A percentile compares a stretch with the other conserved stretches of the same genome.
Evolutionary conservation across 2,888 invertebrate genomes (phyloP).

Genomic region (Halocaridina rubra): DNA sequence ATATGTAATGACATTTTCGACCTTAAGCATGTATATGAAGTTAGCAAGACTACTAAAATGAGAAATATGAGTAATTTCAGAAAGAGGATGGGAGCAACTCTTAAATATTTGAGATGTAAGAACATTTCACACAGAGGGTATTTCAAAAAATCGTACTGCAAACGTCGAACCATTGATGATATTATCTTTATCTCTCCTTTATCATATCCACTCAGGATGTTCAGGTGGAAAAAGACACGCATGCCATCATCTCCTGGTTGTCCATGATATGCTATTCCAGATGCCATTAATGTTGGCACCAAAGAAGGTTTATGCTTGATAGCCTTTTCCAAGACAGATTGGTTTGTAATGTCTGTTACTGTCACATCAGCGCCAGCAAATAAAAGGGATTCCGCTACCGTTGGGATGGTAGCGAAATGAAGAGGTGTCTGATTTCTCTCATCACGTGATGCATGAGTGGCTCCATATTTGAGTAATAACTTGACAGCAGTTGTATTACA

Average conservation of each 20-base stretch:
- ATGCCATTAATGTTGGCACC: background rate
- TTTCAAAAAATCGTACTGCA: background rate
- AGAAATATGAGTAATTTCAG: background rate
- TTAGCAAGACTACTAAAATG: background rate
- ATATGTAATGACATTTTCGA: background rate
- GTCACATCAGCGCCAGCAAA: conserved; percentile 6
- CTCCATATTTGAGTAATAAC: background rate
- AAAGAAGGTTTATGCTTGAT: background rate
- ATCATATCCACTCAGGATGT: background rate
- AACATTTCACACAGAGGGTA: conserved; percentile 9
- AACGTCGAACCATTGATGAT: background rate
- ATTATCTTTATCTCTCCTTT: background rate
- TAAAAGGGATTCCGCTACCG: background rate
- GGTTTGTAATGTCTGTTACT: background rate
- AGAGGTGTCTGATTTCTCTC: background rate
- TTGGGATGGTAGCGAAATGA: background rate
- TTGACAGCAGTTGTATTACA: background rate
- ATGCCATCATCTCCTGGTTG: background rate
- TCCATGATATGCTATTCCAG: background rate
- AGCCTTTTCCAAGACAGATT: background rate
- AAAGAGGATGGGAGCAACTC: background rate
- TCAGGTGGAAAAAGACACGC: background rate
- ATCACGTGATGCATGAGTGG: background rate
- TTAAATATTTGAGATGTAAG: conserved; percentile 9
- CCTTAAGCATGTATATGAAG: background rate